phyloP scores from a whole-genome alignment of 2,888 invertebrate genomes.

The Cantharis rustica region DNA sequence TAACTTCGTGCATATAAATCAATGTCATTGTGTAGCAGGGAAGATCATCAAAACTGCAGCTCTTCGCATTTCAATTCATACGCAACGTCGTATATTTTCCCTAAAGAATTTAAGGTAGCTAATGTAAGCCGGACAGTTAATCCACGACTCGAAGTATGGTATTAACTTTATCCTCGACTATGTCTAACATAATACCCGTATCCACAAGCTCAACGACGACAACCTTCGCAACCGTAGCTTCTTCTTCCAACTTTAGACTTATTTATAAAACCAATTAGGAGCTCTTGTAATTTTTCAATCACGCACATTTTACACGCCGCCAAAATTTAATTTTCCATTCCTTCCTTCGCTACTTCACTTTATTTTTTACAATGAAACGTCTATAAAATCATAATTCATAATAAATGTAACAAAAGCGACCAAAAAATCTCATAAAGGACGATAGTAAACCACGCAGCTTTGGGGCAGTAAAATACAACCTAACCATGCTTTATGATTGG shows the following conservation, averaged over 20 bases:
- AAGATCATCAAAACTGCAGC: constrained; percentile 40
- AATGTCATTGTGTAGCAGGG: constrained; percentile 42
- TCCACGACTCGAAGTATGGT: constrained; percentile 34
- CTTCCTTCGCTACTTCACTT: constrained; percentile 1
- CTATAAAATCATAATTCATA: constrained; percentile 40
- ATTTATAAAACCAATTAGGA: constrained; percentile 29
- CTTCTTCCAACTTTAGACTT: constrained; percentile 16
- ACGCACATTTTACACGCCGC: constrained; percentile 14
- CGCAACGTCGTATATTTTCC: constrained; percentile 10
- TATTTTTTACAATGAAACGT: constrained; percentile 38
- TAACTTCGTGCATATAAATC: constrained; percentile 45
- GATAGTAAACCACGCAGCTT: constrained; percentile 38
- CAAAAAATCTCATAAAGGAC: constrained; percentile 37
- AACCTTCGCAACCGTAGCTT: constrained; percentile 18
- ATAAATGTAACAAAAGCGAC: constrained; percentile 39
- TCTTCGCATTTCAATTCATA: constrained; percentile 31
- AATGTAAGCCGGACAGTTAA: constrained; percentile 37
- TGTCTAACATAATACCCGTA: constrained; percentile 33
- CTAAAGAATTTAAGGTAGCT: constrained; percentile 17
- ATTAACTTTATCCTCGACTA: constrained; percentile 35
- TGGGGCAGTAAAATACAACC: constrained; percentile 38
- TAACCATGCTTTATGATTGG: constrained; percentile 43
- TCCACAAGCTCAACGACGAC: constrained; percentile 30
- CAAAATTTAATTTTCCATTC: not conserved
- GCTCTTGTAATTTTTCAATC: constrained; percentile 16